Evolutionary conservation across 2,888 invertebrate genomes (phyloP), one percentile per base, ranked within the genome.

Genomic region (Selenia dentaria): DNA sequence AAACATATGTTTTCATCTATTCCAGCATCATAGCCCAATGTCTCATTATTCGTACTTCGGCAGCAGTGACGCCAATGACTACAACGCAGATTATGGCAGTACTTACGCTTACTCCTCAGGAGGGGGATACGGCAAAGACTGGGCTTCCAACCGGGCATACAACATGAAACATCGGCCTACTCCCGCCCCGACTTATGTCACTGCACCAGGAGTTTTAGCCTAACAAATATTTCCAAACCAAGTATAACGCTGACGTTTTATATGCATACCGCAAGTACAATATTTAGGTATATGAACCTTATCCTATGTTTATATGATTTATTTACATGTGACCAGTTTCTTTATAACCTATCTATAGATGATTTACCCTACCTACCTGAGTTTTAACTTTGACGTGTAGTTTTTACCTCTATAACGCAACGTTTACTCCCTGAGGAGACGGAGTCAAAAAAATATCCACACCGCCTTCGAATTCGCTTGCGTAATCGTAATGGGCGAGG

Each of bases 81-180:
- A 78, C 67, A 82, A 71, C 16, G 67, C 82, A 0, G 91, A 91
- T 46, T 91, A 90, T 54, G 78, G 75, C 0, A 86, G 71, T 53
- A 77, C 59, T 24, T 85, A 86, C 38, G 70, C 82, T 0, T 87
- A 87, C 33, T 82, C 87, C 0, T 79, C 88, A 0, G 79, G 79
- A 0, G 81, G 79, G 0, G 85, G 75, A 0, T 89, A 87, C 33
- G 80, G 78, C 0, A 91, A 91, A 48, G 91, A 91, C 39, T 91
- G 91, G 88, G 82, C 91, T 0, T 78, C 89, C 0, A 91, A 91
- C 52, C 67, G 91, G 29, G 91, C 91, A 0, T 92, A 91, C 38
- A 65, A 71, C 1, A 41, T 82, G 48, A 90, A 87, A 29, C 79
- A 80, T 13, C 69, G 86, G 18, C 79, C 79, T 0, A 82, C 86